phyloP scores from a whole-genome alignment of 2,888 invertebrate genomes.

The Pachycephus smyrnensis region DNA sequence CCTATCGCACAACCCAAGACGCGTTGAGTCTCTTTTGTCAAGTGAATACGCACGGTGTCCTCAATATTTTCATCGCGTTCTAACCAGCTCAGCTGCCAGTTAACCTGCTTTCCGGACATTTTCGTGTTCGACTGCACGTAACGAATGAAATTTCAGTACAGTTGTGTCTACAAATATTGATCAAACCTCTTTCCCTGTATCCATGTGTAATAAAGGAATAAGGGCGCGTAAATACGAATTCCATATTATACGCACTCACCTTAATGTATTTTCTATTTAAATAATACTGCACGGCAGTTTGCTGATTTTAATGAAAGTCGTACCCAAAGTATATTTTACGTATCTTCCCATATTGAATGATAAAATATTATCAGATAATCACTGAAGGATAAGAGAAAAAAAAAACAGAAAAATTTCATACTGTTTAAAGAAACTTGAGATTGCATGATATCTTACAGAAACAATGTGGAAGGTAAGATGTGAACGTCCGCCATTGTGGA shows the following conservation, averaged over 20 bases:
- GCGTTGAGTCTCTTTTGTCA: constrained; percentile 44
- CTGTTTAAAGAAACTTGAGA: neutral
- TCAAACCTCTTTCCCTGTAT: neutral
- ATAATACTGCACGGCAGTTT: neutral
- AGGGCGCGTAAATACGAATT: neutral
- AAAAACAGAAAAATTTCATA: neutral
- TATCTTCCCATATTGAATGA: neutral
- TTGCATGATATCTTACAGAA: neutral
- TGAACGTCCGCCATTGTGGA: neutral
- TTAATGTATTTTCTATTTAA: neutral
- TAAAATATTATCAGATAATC: neutral
- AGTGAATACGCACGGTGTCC: constrained; percentile 44
- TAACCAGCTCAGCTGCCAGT: constrained; percentile 45
- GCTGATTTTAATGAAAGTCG: neutral
- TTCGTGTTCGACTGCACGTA: constrained; percentile 6
- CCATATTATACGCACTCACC: neutral
- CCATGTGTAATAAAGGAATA: neutral
- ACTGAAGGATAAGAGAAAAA: neutral
- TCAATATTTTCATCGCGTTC: constrained; percentile 49
- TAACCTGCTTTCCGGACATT: constrained; percentile 40
- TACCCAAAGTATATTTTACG: neutral
- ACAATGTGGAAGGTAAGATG: neutral
- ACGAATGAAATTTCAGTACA: neutral
- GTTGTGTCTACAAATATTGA: neutral
- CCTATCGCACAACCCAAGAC: constrained; percentile 51